phyloP scores from a whole-genome alignment of 2,113 vertebrate genomes.

The Rhombomys opimus region DNA sequence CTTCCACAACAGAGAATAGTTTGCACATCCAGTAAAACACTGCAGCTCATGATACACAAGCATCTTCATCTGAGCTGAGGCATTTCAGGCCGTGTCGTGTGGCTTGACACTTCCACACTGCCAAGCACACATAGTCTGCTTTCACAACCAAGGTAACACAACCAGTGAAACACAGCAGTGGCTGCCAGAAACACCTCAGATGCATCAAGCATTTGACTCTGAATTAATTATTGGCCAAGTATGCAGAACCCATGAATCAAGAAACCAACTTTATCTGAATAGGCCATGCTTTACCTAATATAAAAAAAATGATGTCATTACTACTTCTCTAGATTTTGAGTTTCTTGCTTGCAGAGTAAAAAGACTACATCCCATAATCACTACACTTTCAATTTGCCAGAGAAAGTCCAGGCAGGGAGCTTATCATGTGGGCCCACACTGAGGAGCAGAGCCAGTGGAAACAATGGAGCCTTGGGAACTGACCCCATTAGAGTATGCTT shows the following conservation, averaged over 20 bases:
- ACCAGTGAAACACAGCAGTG: background rate
- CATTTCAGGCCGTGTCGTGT: background rate
- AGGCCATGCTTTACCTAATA: background rate
- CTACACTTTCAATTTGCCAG: background rate
- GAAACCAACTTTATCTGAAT: background rate
- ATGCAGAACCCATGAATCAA: background rate
- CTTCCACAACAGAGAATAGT: background rate
- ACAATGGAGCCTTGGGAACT: background rate
- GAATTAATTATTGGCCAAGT: background rate
- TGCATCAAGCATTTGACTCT: background rate
- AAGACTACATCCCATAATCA: background rate
- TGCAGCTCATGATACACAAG: background rate
- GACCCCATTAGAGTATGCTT: background rate
- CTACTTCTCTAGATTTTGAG: background rate
- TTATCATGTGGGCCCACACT: background rate
- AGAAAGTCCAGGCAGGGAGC: background rate
- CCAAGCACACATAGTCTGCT: no score
- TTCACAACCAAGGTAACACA: background rate
- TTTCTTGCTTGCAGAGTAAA: constrained; percentile 9
- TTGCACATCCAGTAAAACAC: background rate
- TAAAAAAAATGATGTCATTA: background rate
- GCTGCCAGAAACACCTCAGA: background rate
- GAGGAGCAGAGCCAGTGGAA: background rate
- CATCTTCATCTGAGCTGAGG: background rate
- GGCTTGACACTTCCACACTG: background rate